phyloP scores from a whole-genome alignment of 2,888 invertebrate genomes.

The Villa cingulata region DNA sequence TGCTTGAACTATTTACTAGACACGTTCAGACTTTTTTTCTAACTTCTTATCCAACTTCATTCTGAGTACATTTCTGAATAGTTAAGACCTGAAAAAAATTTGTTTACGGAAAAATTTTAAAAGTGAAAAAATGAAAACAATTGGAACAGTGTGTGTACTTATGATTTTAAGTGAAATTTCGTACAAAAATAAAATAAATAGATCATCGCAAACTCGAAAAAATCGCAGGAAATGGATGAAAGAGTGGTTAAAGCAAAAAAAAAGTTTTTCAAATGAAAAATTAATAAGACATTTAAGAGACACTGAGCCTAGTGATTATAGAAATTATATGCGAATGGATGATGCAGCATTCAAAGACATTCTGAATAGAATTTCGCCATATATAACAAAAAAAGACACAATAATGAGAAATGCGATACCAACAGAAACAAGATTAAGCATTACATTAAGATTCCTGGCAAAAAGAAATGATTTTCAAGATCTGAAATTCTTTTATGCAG shows the following conservation, averaged over 20 bases:
- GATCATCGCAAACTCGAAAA: too few species aligned
- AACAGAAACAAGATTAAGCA: neutral
- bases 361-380: neutral
- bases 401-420: neutral
- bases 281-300: neutral
- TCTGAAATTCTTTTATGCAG: neutral
- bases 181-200: too few species aligned
- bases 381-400: neutral
- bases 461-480: neutral
- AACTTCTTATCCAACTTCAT: too few species aligned
- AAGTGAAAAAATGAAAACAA: too few species aligned
- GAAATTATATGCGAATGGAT: neutral
- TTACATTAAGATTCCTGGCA: neutral
- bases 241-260: neutral
- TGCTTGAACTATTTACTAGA: too few species aligned
- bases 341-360: neutral
- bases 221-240: neutral
- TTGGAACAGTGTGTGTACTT: too few species aligned
- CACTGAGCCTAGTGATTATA: neutral
- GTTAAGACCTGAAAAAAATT: too few species aligned
- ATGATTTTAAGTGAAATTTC: too few species aligned
- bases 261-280: neutral
- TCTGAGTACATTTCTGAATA: too few species aligned
- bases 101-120: too few species aligned
- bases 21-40: too few species aligned